Evolutionary conservation across 2,113 vertebrate species (phyloP).

Genomic region (Phrynosoma blainvillii): DNA sequence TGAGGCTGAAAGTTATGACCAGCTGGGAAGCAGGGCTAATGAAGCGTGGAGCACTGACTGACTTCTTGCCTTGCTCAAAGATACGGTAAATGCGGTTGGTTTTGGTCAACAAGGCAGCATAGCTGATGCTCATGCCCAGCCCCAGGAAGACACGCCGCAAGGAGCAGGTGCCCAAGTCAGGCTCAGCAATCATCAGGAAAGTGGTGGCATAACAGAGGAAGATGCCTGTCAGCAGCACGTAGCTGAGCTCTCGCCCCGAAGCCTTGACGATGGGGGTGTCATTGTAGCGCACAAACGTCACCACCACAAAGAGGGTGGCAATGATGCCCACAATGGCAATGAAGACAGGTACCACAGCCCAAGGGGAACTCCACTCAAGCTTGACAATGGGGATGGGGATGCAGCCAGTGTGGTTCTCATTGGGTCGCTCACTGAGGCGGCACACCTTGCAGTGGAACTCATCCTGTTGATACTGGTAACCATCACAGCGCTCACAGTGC

Average conservation of each 20-base stretch:
- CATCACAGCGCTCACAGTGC: constrained; percentile 95
- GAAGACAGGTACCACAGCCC: constrained; percentile 92
- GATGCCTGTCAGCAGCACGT: constrained; percentile 93
- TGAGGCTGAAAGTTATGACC: constrained; percentile 95
- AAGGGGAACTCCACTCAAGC: constrained; percentile 93
- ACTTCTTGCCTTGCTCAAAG: constrained; percentile 97
- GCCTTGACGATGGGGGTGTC: constrained; percentile 97
- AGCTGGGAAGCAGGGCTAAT: constrained; percentile 96
- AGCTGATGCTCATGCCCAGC: constrained; percentile 96
- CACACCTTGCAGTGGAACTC: constrained; percentile 93
- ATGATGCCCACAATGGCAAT: constrained; percentile 91
- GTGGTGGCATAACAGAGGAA: constrained; percentile 95
- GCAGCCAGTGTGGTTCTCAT: constrained; percentile 91
- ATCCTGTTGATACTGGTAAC: constrained; percentile 95
- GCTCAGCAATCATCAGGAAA: constrained; percentile 94
- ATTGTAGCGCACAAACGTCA: constrained; percentile 93
- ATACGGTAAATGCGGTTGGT: constrained; percentile 98
- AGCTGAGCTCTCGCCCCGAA: constrained; percentile 94
- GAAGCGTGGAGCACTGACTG: constrained; percentile 90
- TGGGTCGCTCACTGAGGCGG: constrained; percentile 91
- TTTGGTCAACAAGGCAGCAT: constrained; percentile 94
- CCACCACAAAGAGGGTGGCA: constrained; percentile 90
- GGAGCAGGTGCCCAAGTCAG: constrained; percentile 88
- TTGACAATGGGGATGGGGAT: constrained; percentile 92
- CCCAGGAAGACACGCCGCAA: constrained; percentile 92